A percentile compares a stretch with the other conserved stretches of the same genome.
These are phyloP conservation scores for Lasioglossum oenotherae DNA, from an alignment of 2,888 invertebrate genomes.

Conservation along the genomic window DNA sequence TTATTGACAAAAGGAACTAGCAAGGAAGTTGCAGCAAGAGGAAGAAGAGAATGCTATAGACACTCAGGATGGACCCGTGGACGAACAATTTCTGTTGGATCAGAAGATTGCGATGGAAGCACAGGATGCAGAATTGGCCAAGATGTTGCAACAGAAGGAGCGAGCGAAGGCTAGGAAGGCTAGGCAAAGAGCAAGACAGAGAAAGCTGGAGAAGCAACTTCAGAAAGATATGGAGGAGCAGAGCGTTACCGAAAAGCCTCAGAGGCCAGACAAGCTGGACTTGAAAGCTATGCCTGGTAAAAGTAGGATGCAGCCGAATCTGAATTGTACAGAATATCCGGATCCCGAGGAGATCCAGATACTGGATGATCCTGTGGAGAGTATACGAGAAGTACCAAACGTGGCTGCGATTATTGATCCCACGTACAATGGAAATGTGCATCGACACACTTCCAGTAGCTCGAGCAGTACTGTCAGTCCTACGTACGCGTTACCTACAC, in stretches of 20 bases:
- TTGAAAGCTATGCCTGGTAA: constrained; percentile 71
- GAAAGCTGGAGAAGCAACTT: constrained; percentile 85
- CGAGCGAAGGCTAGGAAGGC: constrained; percentile 89
- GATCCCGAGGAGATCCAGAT: constrained; percentile 84
- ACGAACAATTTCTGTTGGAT: constrained; percentile 84
- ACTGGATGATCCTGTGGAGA: constrained; percentile 76
- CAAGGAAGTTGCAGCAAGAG: constrained; percentile 90
- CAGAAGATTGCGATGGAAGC: constrained; percentile 91
- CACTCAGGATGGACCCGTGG: constrained; percentile 84
- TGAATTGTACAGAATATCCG: constrained; percentile 71
- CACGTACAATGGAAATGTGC: constrained; percentile 85
- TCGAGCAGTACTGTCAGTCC: constrained; percentile 81
- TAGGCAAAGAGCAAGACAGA: constrained; percentile 87
- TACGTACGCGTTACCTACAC: constrained; percentile 80
- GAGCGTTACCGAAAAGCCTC: constrained; percentile 75
- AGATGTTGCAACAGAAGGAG: constrained; percentile 91
- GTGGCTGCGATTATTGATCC: constrained; percentile 90
- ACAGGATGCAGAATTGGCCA: constrained; percentile 91
- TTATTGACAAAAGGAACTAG: constrained; percentile 87
- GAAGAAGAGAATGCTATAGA: constrained; percentile 88
- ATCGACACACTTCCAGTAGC: constrained; percentile 77
- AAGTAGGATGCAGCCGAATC: constrained; percentile 45
- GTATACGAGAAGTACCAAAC: constrained; percentile 83
- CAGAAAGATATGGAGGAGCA: constrained; percentile 83
- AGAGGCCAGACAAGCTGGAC: constrained; percentile 81